Conservation (phyloP, 23 tunicate genomes). For the Halocynthia aurantium region DNA sequence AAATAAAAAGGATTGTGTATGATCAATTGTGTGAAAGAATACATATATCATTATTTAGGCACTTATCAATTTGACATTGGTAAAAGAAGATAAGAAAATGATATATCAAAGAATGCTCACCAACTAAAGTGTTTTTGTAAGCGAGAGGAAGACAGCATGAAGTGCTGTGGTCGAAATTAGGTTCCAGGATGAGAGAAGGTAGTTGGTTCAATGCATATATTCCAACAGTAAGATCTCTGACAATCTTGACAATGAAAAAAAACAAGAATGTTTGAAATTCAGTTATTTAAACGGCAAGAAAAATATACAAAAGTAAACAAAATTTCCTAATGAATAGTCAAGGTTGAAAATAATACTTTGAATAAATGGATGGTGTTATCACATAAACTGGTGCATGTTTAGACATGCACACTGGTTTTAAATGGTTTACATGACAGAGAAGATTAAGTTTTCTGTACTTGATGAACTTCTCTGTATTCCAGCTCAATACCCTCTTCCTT, state of each 20-base stretch:
- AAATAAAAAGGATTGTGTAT: neutral
- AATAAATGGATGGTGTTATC: too few species aligned
- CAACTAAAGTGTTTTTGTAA: conserved; percentile 77
- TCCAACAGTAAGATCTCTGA: conserved; percentile 74
- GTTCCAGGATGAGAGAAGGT: conserved; percentile 58
- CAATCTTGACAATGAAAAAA: conserved; percentile 28
- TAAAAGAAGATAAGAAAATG: too few species aligned
- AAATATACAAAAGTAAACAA: neutral
- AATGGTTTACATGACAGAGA: too few species aligned
- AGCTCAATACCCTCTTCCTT: conserved; percentile 40
- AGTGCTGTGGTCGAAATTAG: conserved; percentile 60
- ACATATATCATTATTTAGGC: neutral
- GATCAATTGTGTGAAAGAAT: neutral
- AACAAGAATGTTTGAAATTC: too few species aligned
- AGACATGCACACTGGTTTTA: too few species aligned
- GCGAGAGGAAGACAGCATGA: conserved; percentile 73
- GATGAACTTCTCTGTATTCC: conserved; percentile 88
- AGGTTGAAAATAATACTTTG: too few species aligned
- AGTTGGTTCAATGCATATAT: conserved; percentile 74
- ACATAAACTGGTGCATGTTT: too few species aligned
- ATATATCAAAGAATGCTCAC: conserved; percentile 14
- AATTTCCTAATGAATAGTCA: too few species aligned
- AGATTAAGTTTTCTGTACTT: conserved; percentile 22
- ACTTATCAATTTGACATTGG: neutral
- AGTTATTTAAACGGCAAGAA: neutral